phyloP scores from a whole-genome alignment of 2,797 vertebrate species.

The Labeo calbasu region DNA sequence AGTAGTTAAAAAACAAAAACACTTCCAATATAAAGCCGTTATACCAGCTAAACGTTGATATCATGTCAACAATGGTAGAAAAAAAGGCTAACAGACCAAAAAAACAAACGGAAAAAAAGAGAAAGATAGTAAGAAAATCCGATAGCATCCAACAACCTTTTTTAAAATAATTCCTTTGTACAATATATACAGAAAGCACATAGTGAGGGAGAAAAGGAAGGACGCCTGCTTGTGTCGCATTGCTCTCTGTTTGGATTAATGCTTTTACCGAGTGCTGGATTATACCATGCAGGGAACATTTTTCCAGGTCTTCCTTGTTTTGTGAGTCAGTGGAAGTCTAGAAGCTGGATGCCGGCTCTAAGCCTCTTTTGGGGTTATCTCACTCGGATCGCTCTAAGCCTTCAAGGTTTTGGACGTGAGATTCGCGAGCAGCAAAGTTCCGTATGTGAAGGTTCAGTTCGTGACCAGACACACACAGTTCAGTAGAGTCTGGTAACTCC shows the following conservation, averaged over 20 bases:
- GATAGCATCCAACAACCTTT: slow-evolving; percentile 80
- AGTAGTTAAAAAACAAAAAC: slow-evolving; percentile 56
- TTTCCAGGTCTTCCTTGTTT: slow-evolving; percentile 14
- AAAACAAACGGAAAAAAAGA: slow-evolving; percentile 58
- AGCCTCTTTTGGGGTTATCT: not conserved
- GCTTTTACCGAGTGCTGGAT: slow-evolving; percentile 60
- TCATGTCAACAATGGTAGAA: slow-evolving; percentile 81
- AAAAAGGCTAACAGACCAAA: slow-evolving; percentile 77
- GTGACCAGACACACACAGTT: slow-evolving; percentile 37
- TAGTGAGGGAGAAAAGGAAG: slow-evolving; percentile 58
- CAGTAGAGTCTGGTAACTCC: slow-evolving; percentile 29
- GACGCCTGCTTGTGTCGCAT: slow-evolving; percentile 51
- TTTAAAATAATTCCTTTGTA: slow-evolving; percentile 87
- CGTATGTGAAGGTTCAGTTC: slow-evolving; percentile 29
- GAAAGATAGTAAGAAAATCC: slow-evolving; percentile 74
- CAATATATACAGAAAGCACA: slow-evolving; percentile 82
- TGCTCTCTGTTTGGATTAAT: slow-evolving; percentile 55
- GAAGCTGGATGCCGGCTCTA: slow-evolving; percentile 10
- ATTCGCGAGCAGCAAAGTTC: slow-evolving; percentile 56
- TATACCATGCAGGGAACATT: slow-evolving; percentile 51
- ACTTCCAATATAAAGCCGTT: slow-evolving; percentile 66
- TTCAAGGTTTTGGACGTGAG: slow-evolving; percentile 24
- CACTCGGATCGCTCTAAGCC: too few species aligned
- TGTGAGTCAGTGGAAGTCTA: slow-evolving; percentile 22
- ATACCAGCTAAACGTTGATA: slow-evolving; percentile 82